These are phyloP conservation scores for Atta texana DNA, from an alignment of 1,140 invertebrate genomes.

Conservation along the genomic window DNA sequence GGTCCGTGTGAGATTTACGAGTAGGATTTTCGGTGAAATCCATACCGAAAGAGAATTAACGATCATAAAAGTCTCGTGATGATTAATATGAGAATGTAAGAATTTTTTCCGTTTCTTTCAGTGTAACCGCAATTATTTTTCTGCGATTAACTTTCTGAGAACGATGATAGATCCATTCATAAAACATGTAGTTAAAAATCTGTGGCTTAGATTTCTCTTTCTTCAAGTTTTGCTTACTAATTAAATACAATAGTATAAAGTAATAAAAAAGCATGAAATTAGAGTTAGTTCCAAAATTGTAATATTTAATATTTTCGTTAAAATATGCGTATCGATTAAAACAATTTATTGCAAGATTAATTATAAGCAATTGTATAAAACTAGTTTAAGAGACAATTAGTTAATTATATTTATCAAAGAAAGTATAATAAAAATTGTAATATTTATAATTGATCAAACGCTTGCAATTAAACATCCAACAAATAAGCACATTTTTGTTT, in stretches of 20 bases:
- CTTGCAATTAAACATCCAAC: too few species aligned
- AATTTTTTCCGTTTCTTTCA: neutral
- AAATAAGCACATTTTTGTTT: too few species aligned
- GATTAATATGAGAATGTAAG: slow-evolving; percentile 20
- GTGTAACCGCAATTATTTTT: slow-evolving; percentile 41
- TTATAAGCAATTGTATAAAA: neutral
- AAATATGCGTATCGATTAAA: neutral
- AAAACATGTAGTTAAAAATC: slow-evolving; percentile 33
- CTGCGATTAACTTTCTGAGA: slow-evolving; percentile 56
- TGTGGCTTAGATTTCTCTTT: neutral
- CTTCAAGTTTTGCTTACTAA: neutral
- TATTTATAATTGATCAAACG: too few species aligned
- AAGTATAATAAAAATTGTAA: too few species aligned
- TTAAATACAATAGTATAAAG: neutral
- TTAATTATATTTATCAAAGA: neutral
- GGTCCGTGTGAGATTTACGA: slow-evolving; percentile 67
- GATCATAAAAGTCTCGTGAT: slow-evolving; percentile 65
- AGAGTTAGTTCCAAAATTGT: neutral
- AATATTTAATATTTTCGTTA: too few species aligned
- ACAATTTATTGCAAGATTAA: neutral
- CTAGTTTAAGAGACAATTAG: neutral
- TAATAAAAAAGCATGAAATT: neutral
- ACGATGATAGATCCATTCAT: neutral
- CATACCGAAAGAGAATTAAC: slow-evolving; percentile 17
- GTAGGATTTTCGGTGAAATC: slow-evolving; percentile 63